A percentile compares a stretch with the other conserved stretches of the same genome.
These are phyloP conservation scores for Lamellibrachia luymesi DNA, from an alignment of 1,140 invertebrate genomes.

Conservation along the genomic window DNA sequence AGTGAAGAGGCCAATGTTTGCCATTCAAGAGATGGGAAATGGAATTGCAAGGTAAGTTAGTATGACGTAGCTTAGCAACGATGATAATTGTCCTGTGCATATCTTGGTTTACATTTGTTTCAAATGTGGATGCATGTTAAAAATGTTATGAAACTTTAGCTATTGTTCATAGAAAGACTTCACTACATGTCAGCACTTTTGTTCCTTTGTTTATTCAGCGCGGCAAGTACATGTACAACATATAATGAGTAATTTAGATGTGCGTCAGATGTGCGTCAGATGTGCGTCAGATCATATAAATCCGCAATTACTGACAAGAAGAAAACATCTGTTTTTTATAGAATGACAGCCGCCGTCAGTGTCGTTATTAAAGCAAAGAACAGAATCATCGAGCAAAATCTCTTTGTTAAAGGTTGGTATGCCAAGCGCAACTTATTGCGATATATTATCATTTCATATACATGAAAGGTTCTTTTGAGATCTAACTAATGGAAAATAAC, in stretches of 20 bases:
- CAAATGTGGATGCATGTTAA: too few relatives aligned
- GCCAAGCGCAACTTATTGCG: too few relatives aligned
- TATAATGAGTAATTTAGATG: too few relatives aligned
- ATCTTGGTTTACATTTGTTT: too few relatives aligned
- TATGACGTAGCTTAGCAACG: too few relatives aligned
- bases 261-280: too few relatives aligned
- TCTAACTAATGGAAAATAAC: neutral
- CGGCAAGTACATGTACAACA: too few relatives aligned
- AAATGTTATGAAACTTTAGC: too few relatives aligned
- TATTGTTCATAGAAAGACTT: too few relatives aligned
- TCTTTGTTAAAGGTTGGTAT: slow-evolving; percentile 7
- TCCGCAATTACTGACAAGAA: neutral
- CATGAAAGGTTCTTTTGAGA: neutral
- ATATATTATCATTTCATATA: neutral
- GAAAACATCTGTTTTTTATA: neutral
- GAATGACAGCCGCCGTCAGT: neutral
- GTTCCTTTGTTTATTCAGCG: too few relatives aligned
- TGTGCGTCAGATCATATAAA: neutral
- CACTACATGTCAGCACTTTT: too few relatives aligned
- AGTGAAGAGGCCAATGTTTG: neutral
- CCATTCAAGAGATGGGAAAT: slow-evolving; percentile 1
- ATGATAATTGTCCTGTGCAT: too few relatives aligned
- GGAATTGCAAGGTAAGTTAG: slow-evolving; percentile 8
- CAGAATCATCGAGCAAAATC: neutral
- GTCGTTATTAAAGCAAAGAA: slow-evolving; percentile 14